phyloP scores from a whole-genome alignment of 2,797 vertebrate species.

The Erethizon dorsatum region DNA sequence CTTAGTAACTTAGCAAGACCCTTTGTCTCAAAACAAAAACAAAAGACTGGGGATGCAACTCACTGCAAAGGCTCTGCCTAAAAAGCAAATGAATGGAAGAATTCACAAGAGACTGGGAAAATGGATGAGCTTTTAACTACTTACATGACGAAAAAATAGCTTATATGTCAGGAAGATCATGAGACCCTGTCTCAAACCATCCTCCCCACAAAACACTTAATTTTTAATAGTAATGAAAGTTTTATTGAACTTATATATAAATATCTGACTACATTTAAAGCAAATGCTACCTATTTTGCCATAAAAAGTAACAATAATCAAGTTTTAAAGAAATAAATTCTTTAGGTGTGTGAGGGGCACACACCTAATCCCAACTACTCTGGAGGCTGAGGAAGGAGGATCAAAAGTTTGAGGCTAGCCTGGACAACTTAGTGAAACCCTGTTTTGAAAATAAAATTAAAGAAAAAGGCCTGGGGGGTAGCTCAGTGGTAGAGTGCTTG shows the following conservation, averaged over 20 bases:
- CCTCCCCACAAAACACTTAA: background rate
- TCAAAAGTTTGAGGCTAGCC: background rate
- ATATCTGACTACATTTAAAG: conserved; percentile 45
- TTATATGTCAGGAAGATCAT: background rate
- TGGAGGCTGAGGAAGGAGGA: background rate
- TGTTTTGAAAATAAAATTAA: background rate
- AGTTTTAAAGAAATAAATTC: conserved; percentile 56
- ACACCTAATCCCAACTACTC: background rate
- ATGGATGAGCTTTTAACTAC: background rate
- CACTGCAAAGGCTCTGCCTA: background rate
- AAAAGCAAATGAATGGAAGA: background rate
- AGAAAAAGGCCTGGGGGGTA: background rate
- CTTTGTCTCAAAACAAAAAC: background rate
- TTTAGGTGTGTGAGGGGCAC: background rate
- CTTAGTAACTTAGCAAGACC: background rate
- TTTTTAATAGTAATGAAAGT: conserved; percentile 4
- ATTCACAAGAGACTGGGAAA: background rate
- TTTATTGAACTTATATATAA: conserved; percentile 42
- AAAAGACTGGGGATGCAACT: background rate
- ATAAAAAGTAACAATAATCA: conserved; percentile 61
- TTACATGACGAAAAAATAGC: background rate
- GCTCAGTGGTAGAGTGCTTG: background rate
- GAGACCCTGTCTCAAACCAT: background rate
- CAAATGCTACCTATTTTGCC: conserved; percentile 39
- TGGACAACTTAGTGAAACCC: background rate